phyloP scores from a whole-genome alignment of 2,797 vertebrate species.

The Anisognathus igniventris region DNA sequence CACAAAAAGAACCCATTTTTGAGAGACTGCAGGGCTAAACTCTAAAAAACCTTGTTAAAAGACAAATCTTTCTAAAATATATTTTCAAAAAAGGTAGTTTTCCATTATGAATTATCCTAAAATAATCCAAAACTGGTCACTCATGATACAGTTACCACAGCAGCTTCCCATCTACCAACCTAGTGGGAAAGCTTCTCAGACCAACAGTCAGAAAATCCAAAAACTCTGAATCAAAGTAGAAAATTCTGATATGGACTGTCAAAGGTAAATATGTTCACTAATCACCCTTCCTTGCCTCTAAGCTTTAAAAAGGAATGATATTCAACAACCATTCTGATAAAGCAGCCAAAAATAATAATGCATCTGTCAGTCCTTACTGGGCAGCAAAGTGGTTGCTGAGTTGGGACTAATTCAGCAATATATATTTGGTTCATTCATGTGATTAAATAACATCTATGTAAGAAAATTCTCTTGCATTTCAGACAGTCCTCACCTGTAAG shows the following conservation, averaged over 20 bases:
- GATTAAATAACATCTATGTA: not conserved
- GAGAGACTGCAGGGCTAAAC: not conserved
- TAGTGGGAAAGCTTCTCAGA: not conserved
- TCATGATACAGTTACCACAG: not conserved
- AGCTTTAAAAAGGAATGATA: not conserved
- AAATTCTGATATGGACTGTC: not conserved
- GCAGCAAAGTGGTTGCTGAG: not conserved
- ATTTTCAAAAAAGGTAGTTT: not conserved
- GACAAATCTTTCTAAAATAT: not conserved
- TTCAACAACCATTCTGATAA: not conserved
- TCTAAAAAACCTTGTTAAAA: not conserved
- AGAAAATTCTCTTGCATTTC: not conserved
- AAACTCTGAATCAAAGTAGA: not conserved
- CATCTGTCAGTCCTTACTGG: not conserved
- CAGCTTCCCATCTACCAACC: not conserved
- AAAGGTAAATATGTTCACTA: not conserved
- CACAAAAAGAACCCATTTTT: not conserved
- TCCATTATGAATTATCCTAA: not conserved
- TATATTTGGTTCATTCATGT: not conserved
- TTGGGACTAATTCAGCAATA: not conserved
- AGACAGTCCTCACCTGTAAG: not conserved
- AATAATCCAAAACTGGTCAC: not conserved
- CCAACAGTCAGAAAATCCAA: not conserved
- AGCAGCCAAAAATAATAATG: not conserved
- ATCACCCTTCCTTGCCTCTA: not conserved